Evolutionary conservation across 2,888 invertebrate species (phyloP).

Genomic region (Bembecia ichneumoniformis): DNA sequence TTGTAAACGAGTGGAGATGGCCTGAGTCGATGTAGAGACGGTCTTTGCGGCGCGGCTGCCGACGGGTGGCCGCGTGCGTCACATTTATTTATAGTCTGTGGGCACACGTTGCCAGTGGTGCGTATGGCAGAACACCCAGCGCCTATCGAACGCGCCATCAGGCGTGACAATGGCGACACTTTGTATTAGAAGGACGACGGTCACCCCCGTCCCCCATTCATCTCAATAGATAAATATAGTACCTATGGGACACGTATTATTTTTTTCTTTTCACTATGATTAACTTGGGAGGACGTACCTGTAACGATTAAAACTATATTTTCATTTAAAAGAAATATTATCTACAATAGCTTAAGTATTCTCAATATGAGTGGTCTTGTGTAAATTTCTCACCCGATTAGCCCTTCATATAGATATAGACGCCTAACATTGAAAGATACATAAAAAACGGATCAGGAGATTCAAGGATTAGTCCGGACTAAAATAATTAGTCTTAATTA

Average conservation of each 20-base stretch:
- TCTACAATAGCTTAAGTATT: too few relatives aligned
- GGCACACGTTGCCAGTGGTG: constrained; percentile 39
- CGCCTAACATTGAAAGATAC: too few relatives aligned
- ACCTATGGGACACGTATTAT: background rate
- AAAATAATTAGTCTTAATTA: too few relatives aligned
- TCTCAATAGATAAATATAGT: background rate
- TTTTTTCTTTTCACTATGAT: too few relatives aligned
- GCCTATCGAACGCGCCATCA: constrained; percentile 26
- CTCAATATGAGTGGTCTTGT: too few relatives aligned
- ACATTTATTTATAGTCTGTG: constrained; percentile 44
- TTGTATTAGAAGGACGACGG: background rate
- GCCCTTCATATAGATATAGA: too few relatives aligned
- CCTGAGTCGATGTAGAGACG: background rate
- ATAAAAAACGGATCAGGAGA: too few relatives aligned
- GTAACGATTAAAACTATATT: too few relatives aligned
- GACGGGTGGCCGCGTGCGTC: constrained; percentile 12
- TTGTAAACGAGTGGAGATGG: constrained; percentile 8
- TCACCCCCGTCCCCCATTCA: background rate
- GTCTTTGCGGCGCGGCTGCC: background rate
- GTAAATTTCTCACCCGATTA: too few relatives aligned
- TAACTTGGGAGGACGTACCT: too few relatives aligned
- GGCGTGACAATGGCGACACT: constrained; percentile 30
- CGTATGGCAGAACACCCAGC: constrained; percentile 32
- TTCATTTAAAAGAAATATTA: too few relatives aligned
- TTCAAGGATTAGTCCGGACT: too few relatives aligned